phyloP scores from a whole-genome alignment of 2,113 vertebrate species.

The Mirounga angustirostris region DNA sequence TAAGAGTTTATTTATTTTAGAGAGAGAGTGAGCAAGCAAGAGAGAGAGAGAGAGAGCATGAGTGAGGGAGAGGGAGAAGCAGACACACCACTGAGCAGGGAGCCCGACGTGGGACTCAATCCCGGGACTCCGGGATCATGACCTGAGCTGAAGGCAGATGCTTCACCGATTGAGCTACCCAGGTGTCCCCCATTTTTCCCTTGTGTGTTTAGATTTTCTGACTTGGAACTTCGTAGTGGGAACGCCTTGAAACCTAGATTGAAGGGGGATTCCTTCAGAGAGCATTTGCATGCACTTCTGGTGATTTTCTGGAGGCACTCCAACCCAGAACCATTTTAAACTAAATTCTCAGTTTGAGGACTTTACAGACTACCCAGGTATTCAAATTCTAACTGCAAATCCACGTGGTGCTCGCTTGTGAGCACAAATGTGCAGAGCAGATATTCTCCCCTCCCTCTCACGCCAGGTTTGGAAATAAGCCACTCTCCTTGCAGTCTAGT shows the following conservation, averaged over 20 bases:
- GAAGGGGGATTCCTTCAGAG: neutral
- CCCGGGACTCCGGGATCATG: neutral
- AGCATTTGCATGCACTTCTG: neutral
- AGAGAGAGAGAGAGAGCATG: neutral
- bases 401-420: neutral
- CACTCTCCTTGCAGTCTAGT: neutral
- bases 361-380: neutral
- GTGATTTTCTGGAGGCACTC: neutral
- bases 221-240: neutral
- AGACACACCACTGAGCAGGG: neutral
- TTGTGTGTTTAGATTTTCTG: neutral
- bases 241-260: neutral
- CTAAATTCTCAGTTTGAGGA: neutral
- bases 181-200: neutral
- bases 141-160: neutral
- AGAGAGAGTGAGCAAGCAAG: too few species aligned
- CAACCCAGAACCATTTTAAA: neutral
- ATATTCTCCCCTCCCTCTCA: neutral
- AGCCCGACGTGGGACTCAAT: neutral
- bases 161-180: neutral
- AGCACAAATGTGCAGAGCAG: neutral
- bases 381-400: neutral
- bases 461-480: neutral
- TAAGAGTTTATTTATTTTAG: neutral
- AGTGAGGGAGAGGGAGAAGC: neutral